Percentiles rank a stretch among this genome's conserved stretches.
phyloP scores from a whole-genome alignment of 2,888 invertebrate genomes.

The Nymphalis urticae region DNA sequence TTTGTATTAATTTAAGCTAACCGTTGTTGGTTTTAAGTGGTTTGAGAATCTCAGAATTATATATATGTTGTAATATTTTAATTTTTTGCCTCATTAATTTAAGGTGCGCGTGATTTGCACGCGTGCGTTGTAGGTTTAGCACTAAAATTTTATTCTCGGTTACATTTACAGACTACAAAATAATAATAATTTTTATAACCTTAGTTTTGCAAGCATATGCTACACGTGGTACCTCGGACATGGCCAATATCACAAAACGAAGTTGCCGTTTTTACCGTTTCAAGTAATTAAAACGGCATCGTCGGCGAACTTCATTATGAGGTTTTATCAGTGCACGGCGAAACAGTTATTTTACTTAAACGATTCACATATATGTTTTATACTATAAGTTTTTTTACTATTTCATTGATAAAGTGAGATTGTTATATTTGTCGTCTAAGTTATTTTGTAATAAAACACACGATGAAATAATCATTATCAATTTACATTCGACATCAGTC shows the following conservation, averaged over 20 bases:
- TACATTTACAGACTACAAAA: too few relatives aligned
- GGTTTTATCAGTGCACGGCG: slow-evolving; percentile 72
- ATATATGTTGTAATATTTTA: too few relatives aligned
- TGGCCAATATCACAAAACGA: slow-evolving; percentile 28
- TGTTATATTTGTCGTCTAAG: background rate
- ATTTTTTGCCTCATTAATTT: too few relatives aligned
- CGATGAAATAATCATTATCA: too few relatives aligned
- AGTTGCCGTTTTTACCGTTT: slow-evolving; percentile 45
- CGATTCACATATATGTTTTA: slow-evolving; percentile 31
- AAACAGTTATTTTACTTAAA: slow-evolving; percentile 66
- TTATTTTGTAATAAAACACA: background rate
- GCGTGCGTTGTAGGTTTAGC: too few relatives aligned
- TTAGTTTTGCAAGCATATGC: background rate
- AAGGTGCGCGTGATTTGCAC: too few relatives aligned
- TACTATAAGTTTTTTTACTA: slow-evolving; percentile 8
- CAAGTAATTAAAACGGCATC: slow-evolving; percentile 70
- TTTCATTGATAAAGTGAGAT: slow-evolving; percentile 4
- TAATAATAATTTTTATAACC: background rate
- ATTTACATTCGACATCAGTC: too few relatives aligned
- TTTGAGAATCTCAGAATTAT: too few relatives aligned
- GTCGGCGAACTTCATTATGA: slow-evolving; percentile 67
- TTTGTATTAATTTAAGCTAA: too few relatives aligned
- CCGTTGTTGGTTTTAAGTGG: too few relatives aligned
- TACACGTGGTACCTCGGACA: slow-evolving; percentile 16
- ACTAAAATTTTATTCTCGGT: too few relatives aligned